Base-by-base conservation (phyloP, 2,113 vertebrate species). In the Aegithalos caudatus region DNA sequence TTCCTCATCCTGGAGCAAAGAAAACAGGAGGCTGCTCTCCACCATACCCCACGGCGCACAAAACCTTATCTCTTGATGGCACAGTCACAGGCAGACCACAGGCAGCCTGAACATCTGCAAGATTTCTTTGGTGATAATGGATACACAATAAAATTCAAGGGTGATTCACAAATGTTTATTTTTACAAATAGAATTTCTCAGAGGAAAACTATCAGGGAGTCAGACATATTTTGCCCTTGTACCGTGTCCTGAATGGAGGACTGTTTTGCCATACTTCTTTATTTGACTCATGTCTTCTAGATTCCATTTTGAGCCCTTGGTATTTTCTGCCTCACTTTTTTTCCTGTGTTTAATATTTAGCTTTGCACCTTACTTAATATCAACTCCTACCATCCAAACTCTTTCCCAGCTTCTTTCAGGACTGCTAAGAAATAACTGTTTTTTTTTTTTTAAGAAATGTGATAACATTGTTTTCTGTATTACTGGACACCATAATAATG, bases 231-330 rank as follows among this genome's bases (percentile, higher is more conserved):
- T 23, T 67, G 14, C 6, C 29, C 25, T 15, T 9, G 8, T 31
- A 48, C 18, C 45, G 2, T n/a, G 17, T 61, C 56, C 21, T 85
- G 20, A 50, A 53, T 11, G 4, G 8, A 24, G 21, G 4, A 64
- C 4, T 60, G 1, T 38, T 88, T 48, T 50, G 3, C 5, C 40
- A 93, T 45, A 50, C 6, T 77, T 51, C 10, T 47, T 42, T 62
- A 33, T 1, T 69, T 67, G 16, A 28, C 2, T 72, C 60, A 8
- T 0, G 1, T 31, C 17, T 40, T 64, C 44, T 48, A 9, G 3
- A 54, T 66, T 76, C 13, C 24, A 51, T 5, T 64, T 44, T 28
- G 11, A 84, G 9, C 5, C 14, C 6, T 40, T 67, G 3, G 1
- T 48, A 35, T 81, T 61, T 81, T 70, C 45, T 80, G 29, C 8